Conservation (phyloP, 2,888 invertebrate species). For the Periphyllus acericola region DNA sequence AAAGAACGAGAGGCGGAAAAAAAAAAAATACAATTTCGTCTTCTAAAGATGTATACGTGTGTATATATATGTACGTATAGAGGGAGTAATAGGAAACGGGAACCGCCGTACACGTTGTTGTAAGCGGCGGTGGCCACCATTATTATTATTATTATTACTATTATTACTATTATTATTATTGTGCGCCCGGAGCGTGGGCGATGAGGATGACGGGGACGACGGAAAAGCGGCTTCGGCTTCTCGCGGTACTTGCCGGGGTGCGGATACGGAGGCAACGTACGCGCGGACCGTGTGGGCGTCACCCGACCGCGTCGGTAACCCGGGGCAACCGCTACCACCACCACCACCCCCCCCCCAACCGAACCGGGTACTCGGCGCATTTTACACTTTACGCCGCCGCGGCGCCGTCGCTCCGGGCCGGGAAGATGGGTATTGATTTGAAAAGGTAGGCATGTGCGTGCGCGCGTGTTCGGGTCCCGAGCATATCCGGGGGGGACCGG, state of each 20-base stretch:
- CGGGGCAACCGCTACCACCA: slow-evolving; percentile 26
- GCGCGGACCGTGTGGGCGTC: slow-evolving; percentile 26
- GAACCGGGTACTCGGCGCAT: neutral
- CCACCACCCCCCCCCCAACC: no score
- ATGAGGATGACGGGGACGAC: no score
- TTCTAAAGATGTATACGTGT: slow-evolving; percentile 14
- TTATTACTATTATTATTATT: slow-evolving; percentile 47
- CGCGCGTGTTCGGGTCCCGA: neutral
- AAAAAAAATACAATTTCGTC: slow-evolving; percentile 57
- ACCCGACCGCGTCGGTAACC: slow-evolving; percentile 32
- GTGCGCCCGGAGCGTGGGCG: slow-evolving; percentile 19
- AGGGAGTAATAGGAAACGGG: neutral
- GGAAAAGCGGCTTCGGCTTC: neutral
- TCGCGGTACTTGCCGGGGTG: neutral
- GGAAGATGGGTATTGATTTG: slow-evolving; percentile 58
- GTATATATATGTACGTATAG: neutral
- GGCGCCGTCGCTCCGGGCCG: neutral
- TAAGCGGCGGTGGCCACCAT: slow-evolving; percentile 18
- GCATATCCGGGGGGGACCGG: slow-evolving; percentile 12
- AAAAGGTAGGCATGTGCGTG: slow-evolving; percentile 31
- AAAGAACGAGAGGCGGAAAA: neutral
- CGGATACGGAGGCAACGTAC: neutral
- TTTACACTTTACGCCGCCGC: neutral
- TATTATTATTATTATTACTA: slow-evolving; percentile 12
- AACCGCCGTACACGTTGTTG: neutral